Percentiles rank a stretch among this genome's conserved stretches.
phyloP scores from a whole-genome alignment of 2,113 vertebrate genomes.

The Orycteropus afer region DNA sequence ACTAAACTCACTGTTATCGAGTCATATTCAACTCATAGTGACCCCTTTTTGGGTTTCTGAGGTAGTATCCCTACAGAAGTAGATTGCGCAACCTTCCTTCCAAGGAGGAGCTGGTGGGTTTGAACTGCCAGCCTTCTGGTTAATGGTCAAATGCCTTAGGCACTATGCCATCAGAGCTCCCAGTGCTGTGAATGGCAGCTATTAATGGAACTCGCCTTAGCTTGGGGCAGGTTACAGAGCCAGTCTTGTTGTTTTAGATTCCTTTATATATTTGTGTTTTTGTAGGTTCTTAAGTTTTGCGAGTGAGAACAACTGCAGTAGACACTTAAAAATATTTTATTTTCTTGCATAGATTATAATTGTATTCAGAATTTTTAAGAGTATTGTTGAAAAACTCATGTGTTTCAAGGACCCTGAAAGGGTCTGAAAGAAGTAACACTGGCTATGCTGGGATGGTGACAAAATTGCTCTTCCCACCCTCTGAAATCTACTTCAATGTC shows the following conservation, averaged over 20 bases:
- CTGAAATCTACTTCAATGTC: slow-evolving; percentile 46
- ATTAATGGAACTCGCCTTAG: not conserved
- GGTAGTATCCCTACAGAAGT: no score
- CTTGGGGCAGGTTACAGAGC: not conserved
- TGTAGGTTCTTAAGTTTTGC: not conserved
- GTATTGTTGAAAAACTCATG: not conserved
- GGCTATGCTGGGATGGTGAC: not conserved
- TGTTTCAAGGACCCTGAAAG: not conserved
- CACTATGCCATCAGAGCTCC: no score
- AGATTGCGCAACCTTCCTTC: no score
- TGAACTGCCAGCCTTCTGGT: no score
- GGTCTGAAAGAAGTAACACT: not conserved
- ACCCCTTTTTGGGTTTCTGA: no score
- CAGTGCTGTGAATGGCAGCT: not conserved
- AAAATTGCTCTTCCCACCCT: not conserved
- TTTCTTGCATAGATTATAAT: not conserved
- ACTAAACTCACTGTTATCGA: no score
- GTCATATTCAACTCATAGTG: no score
- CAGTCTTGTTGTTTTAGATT: not conserved
- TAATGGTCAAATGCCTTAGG: no score
- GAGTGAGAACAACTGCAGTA: not conserved
- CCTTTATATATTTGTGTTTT: not conserved
- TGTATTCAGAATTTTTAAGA: not conserved
- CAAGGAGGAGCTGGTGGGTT: no score
- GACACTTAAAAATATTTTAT: slow-evolving; percentile 22